These are phyloP conservation scores for Xestoiulus laeticollis DNA, from an alignment of 2,888 invertebrate species.

Conservation along the genomic window DNA sequence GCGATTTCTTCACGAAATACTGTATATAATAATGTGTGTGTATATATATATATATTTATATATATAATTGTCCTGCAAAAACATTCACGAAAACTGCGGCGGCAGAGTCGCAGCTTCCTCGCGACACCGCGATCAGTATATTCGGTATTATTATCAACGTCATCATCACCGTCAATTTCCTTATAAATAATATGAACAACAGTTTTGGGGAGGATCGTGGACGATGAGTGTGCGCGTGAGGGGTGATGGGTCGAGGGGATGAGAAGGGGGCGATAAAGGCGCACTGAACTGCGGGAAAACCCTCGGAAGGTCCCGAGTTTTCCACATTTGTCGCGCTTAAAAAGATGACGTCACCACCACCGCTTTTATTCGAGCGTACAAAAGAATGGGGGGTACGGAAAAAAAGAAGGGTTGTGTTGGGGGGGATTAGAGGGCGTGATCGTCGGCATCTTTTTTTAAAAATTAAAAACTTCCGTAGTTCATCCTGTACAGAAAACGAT, in stretches of 20 bases:
- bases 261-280: no score
- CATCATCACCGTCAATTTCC: neutral
- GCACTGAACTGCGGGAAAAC: no score
- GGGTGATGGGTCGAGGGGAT: neutral
- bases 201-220: neutral
- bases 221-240: slow-evolving; percentile 40
- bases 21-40: slow-evolving; percentile 40
- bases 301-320: neutral
- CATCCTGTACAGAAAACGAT: slow-evolving; percentile 22
- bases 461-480: slow-evolving; percentile 31
- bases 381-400: neutral
- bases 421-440: neutral
- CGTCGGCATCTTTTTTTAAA: neutral
- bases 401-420: neutral
- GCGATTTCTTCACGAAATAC: slow-evolving; percentile 48
- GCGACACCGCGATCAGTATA: neutral
- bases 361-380: neutral
- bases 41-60: slow-evolving; percentile 25
- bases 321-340: neutral
- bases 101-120: neutral
- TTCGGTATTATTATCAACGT: neutral
- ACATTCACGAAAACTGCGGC: neutral
- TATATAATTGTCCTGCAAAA: slow-evolving; percentile 32
- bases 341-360: neutral
- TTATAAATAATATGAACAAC: slow-evolving; percentile 47